Percentiles rank a stretch among this genome's conserved stretches.
These are phyloP conservation scores for Crambe crambe DNA, from an alignment of 37 sponge, comb jelly and placozoan genomes.

Conservation along the genomic window DNA sequence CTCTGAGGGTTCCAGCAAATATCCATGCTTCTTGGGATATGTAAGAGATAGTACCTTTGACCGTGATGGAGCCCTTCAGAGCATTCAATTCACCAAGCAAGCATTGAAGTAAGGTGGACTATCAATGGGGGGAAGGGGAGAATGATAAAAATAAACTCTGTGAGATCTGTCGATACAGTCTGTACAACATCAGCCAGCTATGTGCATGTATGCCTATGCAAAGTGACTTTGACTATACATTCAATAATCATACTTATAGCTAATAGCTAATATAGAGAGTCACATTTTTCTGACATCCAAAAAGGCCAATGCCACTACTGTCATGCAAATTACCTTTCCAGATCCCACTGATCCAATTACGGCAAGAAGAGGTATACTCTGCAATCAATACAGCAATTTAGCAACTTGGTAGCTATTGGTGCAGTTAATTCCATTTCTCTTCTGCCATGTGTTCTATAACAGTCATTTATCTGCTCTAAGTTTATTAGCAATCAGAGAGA, in stretches of 20 bases:
- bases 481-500: no score
- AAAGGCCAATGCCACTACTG: no score
- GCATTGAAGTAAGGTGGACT: conserved; percentile 74
- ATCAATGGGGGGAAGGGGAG: background rate
- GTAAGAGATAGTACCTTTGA: conserved; percentile 65
- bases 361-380: conserved; percentile 47
- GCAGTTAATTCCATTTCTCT: background rate
- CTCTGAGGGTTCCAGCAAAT: conserved; percentile 73
- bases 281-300: no score
- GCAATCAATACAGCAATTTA: background rate
- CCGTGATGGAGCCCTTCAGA: conserved; percentile 28
- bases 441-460: no score
- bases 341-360: conserved; percentile 75
- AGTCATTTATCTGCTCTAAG: no score
- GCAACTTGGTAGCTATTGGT: background rate
- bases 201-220: background rate
- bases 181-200: background rate
- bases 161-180: background rate
- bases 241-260: no score
- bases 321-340: conserved; percentile 57
- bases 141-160: background rate
- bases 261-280: no score
- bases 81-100: conserved; percentile 61
- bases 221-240: no score
- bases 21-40: conserved; percentile 77